Percentiles rank a stretch among this genome's conserved stretches.
Conservation (phyloP, 2,888 invertebrate genomes). For the Phania funesta region DNA sequence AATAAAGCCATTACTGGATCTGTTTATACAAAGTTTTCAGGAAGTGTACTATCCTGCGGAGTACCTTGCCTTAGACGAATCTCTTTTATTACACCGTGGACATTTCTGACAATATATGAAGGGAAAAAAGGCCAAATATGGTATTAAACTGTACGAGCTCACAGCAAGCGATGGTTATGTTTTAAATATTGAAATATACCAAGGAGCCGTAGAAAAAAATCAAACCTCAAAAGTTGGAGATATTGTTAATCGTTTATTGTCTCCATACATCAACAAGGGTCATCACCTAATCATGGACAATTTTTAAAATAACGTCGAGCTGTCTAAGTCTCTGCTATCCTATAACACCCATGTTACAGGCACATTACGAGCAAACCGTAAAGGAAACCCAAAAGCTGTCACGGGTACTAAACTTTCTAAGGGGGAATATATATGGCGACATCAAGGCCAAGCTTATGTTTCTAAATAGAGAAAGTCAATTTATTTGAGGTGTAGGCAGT, state of each 20-base stretch:
- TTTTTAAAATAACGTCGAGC: conserved; percentile 37
- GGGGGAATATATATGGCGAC: too few relatives aligned
- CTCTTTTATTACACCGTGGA: conserved; percentile 36
- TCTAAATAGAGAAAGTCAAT: too few relatives aligned
- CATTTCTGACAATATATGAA: conserved; percentile 29
- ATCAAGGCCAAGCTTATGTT: too few relatives aligned
- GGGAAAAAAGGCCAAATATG: conserved; percentile 17
- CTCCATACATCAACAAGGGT: conserved; percentile 49
- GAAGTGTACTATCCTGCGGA: background rate
- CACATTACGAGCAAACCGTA: background rate
- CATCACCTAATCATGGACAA: conserved; percentile 16
- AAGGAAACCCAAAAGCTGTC: background rate
- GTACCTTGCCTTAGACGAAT: conserved; percentile 38
- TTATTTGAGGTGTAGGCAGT: too few relatives aligned
- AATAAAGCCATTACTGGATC: background rate
- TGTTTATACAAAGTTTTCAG: conserved; percentile 36
- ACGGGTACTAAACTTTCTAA: background rate
- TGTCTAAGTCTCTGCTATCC: background rate
- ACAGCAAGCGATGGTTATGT: background rate
- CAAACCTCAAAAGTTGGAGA: conserved; percentile 1
- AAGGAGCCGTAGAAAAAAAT: conserved; percentile 19
- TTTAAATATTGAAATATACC: conserved; percentile 24
- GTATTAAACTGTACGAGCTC: background rate
- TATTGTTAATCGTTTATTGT: conserved; percentile 24
- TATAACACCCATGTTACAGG: background rate